phyloP scores from a whole-genome alignment of 2,797 vertebrate species.

The Ataeniobius toweri region DNA sequence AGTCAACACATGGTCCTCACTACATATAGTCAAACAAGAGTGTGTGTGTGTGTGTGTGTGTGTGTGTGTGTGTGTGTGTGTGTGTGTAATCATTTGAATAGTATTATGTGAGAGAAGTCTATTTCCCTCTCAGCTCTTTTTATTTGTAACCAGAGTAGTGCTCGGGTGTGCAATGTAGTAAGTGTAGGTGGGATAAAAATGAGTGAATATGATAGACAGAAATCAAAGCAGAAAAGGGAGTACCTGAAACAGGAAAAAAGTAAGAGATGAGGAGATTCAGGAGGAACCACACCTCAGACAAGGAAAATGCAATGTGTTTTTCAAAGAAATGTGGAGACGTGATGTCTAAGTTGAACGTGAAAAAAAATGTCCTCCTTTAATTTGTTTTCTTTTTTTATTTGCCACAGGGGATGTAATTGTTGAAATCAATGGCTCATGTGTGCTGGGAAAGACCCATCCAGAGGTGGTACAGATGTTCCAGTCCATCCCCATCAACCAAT shows the following conservation, averaged over 20 bases:
- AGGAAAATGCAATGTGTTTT: conserved; percentile 24
- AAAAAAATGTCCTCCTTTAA: neutral
- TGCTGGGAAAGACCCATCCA: conserved; percentile 97
- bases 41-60: too few species aligned
- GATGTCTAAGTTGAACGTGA: conserved; percentile 42
- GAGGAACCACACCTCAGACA: conserved; percentile 22
- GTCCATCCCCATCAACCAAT: conserved; percentile 91
- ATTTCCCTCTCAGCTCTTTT: conserved; percentile 18
- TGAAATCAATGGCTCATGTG: conserved; percentile 93
- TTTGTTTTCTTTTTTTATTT: conserved; percentile 11
- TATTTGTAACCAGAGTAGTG: conserved; percentile 35
- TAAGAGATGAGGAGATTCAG: conserved; percentile 43
- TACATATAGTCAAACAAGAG: too few species aligned
- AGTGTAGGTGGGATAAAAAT: conserved; percentile 36
- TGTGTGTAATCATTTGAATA: conserved; percentile 26
- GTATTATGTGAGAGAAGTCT: conserved; percentile 39
- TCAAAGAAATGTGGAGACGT: conserved; percentile 15
- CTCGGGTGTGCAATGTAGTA: conserved; percentile 30
- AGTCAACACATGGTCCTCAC: too few species aligned
- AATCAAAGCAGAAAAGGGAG: conserved; percentile 23
- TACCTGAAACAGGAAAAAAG: conserved; percentile 43
- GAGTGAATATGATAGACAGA: conserved; percentile 49
- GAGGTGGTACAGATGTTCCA: conserved; percentile 99
- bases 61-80: neutral
- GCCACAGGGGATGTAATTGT: conserved; percentile 91